phyloP scores from a whole-genome alignment of 2,888 invertebrate genomes.

The Autographa gamma region DNA sequence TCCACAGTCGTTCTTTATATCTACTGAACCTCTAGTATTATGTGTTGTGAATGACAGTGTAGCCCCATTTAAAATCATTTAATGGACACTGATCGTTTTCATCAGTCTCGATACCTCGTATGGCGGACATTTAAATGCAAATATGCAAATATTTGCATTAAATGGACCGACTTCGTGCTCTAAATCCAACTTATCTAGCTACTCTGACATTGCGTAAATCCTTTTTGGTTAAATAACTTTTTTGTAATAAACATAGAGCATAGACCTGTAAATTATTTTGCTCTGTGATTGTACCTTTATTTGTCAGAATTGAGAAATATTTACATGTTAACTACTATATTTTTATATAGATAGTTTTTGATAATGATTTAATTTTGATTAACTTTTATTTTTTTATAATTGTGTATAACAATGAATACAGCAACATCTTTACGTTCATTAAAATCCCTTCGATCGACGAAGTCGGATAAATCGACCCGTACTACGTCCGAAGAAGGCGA shows the following conservation, averaged over 20 bases:
- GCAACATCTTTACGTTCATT: not conserved
- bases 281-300: not conserved
- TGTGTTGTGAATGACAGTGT: no score
- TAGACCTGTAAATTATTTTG: no score
- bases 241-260: no score
- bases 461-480: conserved; percentile 6
- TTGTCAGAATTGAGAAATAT: conserved; percentile 1
- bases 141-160: no score
- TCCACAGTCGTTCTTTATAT: no score
- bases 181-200: no score
- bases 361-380: conserved; percentile 8
- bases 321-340: not conserved
- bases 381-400: not conserved
- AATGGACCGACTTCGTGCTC: no score
- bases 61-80: no score
- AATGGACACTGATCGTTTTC: no score
- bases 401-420: not conserved
- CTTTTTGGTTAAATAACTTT: not conserved
- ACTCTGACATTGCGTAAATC: not conserved
- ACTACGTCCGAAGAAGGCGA: not conserved
- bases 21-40: no score
- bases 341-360: conserved; percentile 8
- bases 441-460: not conserved
- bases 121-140: no score
- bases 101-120: no score